Percentiles rank a stretch among this genome's conserved stretches.
Evolutionary conservation across 2,797 vertebrate species (phyloP).

Genomic region (Tenualosa thibaudeaui): DNA sequence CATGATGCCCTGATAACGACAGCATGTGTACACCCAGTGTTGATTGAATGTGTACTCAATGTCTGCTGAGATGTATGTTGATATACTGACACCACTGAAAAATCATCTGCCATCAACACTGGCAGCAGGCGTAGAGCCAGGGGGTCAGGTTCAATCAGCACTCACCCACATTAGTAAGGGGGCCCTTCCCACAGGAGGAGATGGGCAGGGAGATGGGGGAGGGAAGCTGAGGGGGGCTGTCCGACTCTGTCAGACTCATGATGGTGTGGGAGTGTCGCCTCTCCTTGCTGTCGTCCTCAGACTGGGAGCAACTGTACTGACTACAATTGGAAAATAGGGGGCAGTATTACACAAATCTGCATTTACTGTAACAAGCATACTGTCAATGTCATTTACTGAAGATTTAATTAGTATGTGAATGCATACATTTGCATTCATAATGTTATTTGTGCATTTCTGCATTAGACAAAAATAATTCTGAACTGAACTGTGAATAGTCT

Average conservation of each 20-base stretch:
- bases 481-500: not conserved
- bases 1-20: not conserved
- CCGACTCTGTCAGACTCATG: slow-evolving; percentile 78
- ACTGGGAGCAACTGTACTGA: slow-evolving; percentile 68
- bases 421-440: not conserved
- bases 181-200: slow-evolving; percentile 75
- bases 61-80: not conserved
- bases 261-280: slow-evolving; percentile 86
- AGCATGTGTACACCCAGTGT: not conserved
- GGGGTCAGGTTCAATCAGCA: not conserved
- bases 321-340: slow-evolving; percentile 13
- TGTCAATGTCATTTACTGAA: not conserved
- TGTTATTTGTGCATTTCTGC: not conserved
- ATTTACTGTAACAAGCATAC: not conserved
- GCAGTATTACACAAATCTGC: not conserved
- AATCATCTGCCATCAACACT: slow-evolving; percentile 19
- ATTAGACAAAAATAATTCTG: not conserved
- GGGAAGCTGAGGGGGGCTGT: slow-evolving; percentile 80
- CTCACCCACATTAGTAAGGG: slow-evolving; percentile 78
- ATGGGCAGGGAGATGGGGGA: slow-evolving; percentile 83
- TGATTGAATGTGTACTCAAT: not conserved
- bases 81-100: not conserved
- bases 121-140: not conserved
- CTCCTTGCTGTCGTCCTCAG: slow-evolving; percentile 88
- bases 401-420: not conserved